Base-by-base conservation (phyloP, 2,888 invertebrate species). In the Eupeodes latifasciatus region DNA sequence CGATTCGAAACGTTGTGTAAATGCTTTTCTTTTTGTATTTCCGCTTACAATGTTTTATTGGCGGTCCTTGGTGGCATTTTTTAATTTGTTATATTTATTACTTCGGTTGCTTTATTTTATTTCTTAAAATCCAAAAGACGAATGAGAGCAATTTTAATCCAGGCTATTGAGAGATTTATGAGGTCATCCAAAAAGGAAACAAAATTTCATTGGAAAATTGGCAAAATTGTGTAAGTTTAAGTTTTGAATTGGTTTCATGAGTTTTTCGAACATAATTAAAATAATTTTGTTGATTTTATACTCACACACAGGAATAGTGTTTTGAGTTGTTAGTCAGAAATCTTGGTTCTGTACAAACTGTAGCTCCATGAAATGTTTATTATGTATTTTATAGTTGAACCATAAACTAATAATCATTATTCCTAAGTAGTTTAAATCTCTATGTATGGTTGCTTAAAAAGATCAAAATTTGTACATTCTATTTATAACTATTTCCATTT, bases 81-180 rank as follows among this genome's bases (percentile, higher is more conserved):
- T 79, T 62, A 67, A 79, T 79, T 78, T 79, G 34, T 67, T 44
- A 53, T 67, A 84, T 84, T 84, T 84, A 84, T 79, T 69, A 34
- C 74, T 66, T 79, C 61, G 51, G 67, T 34, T 40, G 9, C 6
- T 16, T 19, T 40, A n/a, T 61, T 40, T 62, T 62, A 9, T 62
- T 16, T 14, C 44, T 34, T 44, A 14, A 27, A 27, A 51, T 59
- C 16, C n/a, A 16, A 11, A 67, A 61, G 75, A 81, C 67, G 59
- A 61, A 81, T 76, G 67, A 11, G 40, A 36, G 5, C 16, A 66
- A 49, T 67, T 64, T 76, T 16, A 67, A 16, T 40, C 44, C 44
- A 34, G 67, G 34, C 67, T 10, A 67, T 67, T 51, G 67, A 67
- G 49, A 67, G 67, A 67, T 67, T 49, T 67, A 64, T 44, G 64